Conservation (phyloP, 2,113 vertebrate species). For the Arenaria interpres region DNA sequence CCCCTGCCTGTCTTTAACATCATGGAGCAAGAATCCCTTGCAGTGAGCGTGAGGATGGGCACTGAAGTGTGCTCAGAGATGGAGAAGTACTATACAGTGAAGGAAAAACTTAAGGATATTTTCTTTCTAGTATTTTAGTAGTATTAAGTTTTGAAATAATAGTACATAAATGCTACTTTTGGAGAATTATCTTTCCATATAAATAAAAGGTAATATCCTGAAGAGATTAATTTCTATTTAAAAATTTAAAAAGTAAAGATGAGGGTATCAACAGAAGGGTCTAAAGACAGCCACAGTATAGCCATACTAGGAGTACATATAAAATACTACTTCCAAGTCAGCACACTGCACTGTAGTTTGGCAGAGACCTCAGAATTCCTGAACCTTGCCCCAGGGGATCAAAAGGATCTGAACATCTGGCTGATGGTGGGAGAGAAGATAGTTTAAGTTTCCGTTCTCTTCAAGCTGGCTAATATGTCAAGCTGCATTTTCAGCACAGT, state of each 20-base stretch:
- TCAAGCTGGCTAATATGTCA: constrained; percentile 13
- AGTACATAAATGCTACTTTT: neutral
- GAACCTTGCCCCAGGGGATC: constrained; percentile 6
- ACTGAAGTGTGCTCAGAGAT: neutral
- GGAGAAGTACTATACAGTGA: neutral
- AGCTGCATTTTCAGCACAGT: constrained; percentile 3
- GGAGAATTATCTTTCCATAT: neutral
- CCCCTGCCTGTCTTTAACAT: neutral
- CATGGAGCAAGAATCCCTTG: neutral
- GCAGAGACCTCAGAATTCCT: constrained; percentile 24
- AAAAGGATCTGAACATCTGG: constrained; percentile 42
- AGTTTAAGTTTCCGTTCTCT: constrained; percentile 30
- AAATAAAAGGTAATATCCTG: neutral
- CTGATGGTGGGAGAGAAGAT: constrained; percentile 18
- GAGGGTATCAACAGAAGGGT: neutral
- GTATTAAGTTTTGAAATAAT: neutral
- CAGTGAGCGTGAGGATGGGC: neutral
- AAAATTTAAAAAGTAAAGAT: neutral
- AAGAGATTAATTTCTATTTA: neutral
- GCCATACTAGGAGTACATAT: neutral
- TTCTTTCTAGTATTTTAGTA: neutral
- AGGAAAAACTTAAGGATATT: neutral
- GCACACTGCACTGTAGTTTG: neutral
- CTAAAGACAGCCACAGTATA: neutral
- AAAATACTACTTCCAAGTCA: neutral